These are phyloP conservation scores for Arvicanthis niloticus DNA, from an alignment of 2,113 vertebrate genomes.

Conservation along the genomic window DNA sequence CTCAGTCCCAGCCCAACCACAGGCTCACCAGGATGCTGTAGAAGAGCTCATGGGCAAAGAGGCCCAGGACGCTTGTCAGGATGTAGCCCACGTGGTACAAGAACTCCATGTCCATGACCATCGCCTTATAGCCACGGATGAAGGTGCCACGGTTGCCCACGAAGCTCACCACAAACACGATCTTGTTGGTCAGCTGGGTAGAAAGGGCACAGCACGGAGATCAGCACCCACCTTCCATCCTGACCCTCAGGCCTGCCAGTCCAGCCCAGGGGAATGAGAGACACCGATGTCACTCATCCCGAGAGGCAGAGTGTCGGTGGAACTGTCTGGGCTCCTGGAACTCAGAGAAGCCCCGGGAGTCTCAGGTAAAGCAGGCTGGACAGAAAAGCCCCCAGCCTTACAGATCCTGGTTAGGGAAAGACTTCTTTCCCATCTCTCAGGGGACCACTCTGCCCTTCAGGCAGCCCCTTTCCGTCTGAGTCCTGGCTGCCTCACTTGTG, in stretches of 20 bases:
- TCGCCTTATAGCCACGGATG: slow-evolving; percentile 97
- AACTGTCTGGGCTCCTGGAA: neutral
- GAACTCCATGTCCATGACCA: slow-evolving; percentile 99
- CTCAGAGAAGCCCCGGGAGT: neutral
- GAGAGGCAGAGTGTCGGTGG: rapidly evolving
- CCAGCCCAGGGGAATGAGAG: neutral
- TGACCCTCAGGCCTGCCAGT: neutral
- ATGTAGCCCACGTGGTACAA: slow-evolving; percentile 97
- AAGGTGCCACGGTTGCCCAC: slow-evolving; percentile 99
- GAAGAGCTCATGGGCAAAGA: slow-evolving; percentile 97
- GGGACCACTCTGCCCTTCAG: neutral
- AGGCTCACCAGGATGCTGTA: slow-evolving; percentile 89
- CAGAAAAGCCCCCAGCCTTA: neutral
- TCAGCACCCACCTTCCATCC: neutral
- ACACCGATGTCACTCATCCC: neutral
- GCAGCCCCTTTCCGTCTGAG: neutral
- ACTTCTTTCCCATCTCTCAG: no score
- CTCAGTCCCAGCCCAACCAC: rapidly evolving
- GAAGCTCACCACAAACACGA: slow-evolving; percentile 98
- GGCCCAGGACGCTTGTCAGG: slow-evolving; percentile 95
- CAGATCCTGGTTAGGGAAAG: neutral
- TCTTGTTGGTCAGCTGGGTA: slow-evolving; percentile 96
- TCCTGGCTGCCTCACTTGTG: neutral
- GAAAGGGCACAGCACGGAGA: neutral
- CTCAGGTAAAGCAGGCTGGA: neutral